Evolutionary conservation across 92 coral and sea anemone genomes (phyloP), one percentile per base, ranked within the genome.

Genomic region (Porites cylindrica): DNA sequence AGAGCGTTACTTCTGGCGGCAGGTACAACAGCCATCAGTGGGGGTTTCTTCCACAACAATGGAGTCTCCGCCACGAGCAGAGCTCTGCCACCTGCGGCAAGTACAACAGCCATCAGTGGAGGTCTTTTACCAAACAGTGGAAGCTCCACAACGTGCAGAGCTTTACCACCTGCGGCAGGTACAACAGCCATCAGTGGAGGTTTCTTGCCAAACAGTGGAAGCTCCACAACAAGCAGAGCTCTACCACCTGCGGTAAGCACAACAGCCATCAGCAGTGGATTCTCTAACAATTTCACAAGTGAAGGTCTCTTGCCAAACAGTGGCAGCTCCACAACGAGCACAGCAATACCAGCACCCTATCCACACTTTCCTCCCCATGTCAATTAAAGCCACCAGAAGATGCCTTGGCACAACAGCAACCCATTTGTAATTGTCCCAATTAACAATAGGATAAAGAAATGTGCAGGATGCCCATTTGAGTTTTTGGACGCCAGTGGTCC

Each of bases 321-420:
- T 70, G 52, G 75, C 10, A 10, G 16, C 75, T 32, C 54, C 51
- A 32, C 75, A 10, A 72, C 77, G 8, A 73, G 62, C 62, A 51
- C 62, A 73, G 77, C 62, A 2, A 51, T 43, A 71, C 76, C 59
- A 38, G 76, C 54, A 8, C 59, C 78, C 78, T 51, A 51, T 52
- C 78, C 62, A 73, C 78, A 73, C 24, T 73, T 51, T 73, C 61
- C 78, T 73, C 78, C 62, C 26, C 32, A 13, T 73, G 78, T 51
- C 61, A 52, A 73, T 73, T 64, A 51, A 51, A 51, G 78, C 20
- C 16, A 16, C 7, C 43, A 73, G 78, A 73, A 47, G 65, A 78
- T 72, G 91, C 94, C 91, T 24, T 87, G 91, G 91, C 89, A 87
- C 77, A 91, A 91, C 82, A 78, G 79, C 85, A 88, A 87, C 56